Conservation (phyloP, 64 coral and sea anemone species). For the Stichodactyla mertensii region DNA sequence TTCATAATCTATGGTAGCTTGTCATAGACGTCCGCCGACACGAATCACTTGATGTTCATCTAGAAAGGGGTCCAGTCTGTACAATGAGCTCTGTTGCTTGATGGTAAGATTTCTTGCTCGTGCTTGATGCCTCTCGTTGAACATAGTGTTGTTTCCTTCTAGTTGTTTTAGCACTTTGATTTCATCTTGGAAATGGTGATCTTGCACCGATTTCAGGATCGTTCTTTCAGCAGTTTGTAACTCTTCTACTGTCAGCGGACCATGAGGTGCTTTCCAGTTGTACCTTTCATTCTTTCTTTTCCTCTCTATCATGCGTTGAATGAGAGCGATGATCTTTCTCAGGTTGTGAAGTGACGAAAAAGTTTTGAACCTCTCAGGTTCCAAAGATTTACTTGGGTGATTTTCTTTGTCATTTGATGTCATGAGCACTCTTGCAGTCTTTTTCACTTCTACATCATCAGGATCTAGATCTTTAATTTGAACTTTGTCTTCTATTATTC, state of each 20-base stretch:
- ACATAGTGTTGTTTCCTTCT: conserved; percentile 38
- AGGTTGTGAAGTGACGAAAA: conserved; percentile 16
- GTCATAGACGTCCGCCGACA: too few species aligned
- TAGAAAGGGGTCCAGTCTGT: conserved; percentile 50
- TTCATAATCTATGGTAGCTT: too few species aligned
- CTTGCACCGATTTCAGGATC: too few species aligned
- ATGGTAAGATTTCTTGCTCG: conserved; percentile 27
- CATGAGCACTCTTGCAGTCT: too few species aligned
- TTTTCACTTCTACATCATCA: too few species aligned
- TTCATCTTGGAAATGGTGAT: too few species aligned
- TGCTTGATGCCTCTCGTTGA: conserved; percentile 22
- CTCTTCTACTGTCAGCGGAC: conserved; percentile 25
- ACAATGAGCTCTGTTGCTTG: conserved; percentile 19
- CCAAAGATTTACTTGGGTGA: not conserved
- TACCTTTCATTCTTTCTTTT: conserved; percentile 18
- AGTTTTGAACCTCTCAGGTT: conserved; percentile 1
- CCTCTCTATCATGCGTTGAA: conserved; percentile 43
- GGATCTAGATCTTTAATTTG: too few species aligned
- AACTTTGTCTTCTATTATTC: not conserved
- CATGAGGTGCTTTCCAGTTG: conserved; percentile 2
- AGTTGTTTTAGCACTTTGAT: too few species aligned
- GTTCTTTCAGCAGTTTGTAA: too few species aligned
- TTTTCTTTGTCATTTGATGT: too few species aligned
- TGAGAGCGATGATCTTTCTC: conserved; percentile 12
- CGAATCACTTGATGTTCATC: too few species aligned